Evolutionary conservation across 2,113 vertebrate genomes (phyloP), one percentile per base, ranked within the genome.

Genomic region (Aythya baeri): DNA sequence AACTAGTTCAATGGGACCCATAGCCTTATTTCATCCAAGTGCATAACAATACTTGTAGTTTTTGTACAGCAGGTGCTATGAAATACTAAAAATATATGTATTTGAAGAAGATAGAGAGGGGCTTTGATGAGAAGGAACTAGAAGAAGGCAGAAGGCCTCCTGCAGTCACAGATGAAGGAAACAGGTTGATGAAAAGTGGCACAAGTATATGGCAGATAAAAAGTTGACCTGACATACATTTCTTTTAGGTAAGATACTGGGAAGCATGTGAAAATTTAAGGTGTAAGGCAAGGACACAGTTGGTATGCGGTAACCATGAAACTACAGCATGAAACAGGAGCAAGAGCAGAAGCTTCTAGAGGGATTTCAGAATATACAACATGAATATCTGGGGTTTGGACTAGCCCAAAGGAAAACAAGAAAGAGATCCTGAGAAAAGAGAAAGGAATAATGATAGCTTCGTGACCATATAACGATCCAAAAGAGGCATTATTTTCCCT

Each of bases 21-120:
- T 50, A 4, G 14, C 6, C 31, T 55, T 38, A 31, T 49, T 84
- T 70, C 25, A 55, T n/a, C n/a, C 44, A 76, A 68, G 31, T 12
- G 4, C n/a, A 13, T 15, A 55, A 31, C 0, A 78, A 25, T 7
- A 43, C 10, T n/a, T 44, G 10, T 1, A 20, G 20, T 4, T 43
- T 89, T 67, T 22, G 17, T 13, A 16, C 38, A 22, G 32, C 4
- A 68, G 71, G 18, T 17, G 7, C 10, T 63, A 32, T 7, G 17
- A 85, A 85, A 72, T 27, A 36, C 2, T 31, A 61, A 9, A n/a
- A 21, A 34, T 18, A 34, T 8, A 13, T 6, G 1, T 21, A 1
- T 18, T 46, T 44, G 17, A 88, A 57, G 54, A 17, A 63, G 43
- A 50, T 21, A 17, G 7, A 1, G 6, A 16, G 15, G 7, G 6